A percentile compares a stretch with the other conserved stretches of the same genome.
Conservation (phyloP, 2,888 invertebrate species). For the Trissonchulus sp. region DNA sequence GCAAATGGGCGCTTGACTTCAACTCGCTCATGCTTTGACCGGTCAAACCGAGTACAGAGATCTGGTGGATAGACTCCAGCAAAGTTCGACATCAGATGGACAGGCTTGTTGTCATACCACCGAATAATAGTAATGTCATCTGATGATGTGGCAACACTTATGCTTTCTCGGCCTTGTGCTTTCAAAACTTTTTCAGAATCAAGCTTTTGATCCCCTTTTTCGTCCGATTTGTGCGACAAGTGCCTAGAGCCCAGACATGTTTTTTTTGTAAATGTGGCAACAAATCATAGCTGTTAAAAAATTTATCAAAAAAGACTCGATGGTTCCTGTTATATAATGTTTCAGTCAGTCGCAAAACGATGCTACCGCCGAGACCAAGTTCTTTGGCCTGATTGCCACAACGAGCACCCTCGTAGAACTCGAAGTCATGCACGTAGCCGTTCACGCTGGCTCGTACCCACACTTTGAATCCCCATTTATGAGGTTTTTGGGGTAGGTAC, state of each 20-base stretch:
- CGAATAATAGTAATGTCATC: neutral
- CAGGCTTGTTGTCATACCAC: neutral
- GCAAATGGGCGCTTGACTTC: too few relatives aligned
- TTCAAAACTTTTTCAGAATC: neutral
- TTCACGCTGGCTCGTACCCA: neutral
- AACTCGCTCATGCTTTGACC: too few relatives aligned
- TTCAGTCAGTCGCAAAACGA: neutral
- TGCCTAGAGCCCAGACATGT: neutral
- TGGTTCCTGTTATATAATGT: neutral
- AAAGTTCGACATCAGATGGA: neutral
- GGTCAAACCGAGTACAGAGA: neutral
- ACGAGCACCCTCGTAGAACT: neutral
- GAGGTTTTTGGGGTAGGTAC: neutral
- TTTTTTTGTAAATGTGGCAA: neutral
- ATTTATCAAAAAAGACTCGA: neutral
- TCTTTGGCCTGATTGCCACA: neutral
- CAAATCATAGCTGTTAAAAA: neutral
- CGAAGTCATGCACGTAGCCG: neutral
- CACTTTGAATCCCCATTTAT: neutral
- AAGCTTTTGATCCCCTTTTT: neutral
- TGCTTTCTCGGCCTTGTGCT: neutral
- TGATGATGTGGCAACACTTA: neutral
- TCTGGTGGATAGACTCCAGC: neutral
- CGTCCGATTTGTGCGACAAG: neutral
- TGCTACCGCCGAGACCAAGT: neutral